These are phyloP conservation scores for Seriola rivoliana DNA, from an alignment of 2,113 vertebrate species.

Conservation along the genomic window DNA sequence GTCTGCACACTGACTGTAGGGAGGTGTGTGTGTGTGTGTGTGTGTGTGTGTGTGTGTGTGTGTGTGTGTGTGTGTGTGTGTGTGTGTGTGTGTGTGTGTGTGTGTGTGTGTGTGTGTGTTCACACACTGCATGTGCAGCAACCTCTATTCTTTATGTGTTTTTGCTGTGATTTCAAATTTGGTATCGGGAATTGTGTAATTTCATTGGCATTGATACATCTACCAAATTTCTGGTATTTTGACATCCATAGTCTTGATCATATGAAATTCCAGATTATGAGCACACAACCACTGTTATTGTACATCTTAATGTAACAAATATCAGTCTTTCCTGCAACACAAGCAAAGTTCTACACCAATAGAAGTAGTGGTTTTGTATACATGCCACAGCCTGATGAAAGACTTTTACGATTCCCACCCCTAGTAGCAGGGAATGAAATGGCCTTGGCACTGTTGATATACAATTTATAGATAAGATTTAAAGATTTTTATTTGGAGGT, in stretches of 20 bases:
- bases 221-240: no score
- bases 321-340: not conserved
- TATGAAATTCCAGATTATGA: not conserved
- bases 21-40: no score
- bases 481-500: not conserved
- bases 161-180: no score
- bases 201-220: no score
- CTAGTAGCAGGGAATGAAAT: not conserved
- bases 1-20: no score
- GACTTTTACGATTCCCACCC: not conserved
- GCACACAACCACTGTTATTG: not conserved
- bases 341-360: not conserved
- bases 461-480: not conserved
- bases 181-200: no score
- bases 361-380: not conserved
- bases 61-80: no score
- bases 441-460: conserved; percentile 1
- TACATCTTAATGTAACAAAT: not conserved
- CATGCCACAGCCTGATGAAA: conserved; percentile 1
- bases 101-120: no score
- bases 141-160: no score
- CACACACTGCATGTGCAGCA: no score
- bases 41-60: no score
- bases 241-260: not conserved
- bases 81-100: no score